Conservation (phyloP, 2,113 vertebrate species). For the Corythornis cristatus region DNA sequence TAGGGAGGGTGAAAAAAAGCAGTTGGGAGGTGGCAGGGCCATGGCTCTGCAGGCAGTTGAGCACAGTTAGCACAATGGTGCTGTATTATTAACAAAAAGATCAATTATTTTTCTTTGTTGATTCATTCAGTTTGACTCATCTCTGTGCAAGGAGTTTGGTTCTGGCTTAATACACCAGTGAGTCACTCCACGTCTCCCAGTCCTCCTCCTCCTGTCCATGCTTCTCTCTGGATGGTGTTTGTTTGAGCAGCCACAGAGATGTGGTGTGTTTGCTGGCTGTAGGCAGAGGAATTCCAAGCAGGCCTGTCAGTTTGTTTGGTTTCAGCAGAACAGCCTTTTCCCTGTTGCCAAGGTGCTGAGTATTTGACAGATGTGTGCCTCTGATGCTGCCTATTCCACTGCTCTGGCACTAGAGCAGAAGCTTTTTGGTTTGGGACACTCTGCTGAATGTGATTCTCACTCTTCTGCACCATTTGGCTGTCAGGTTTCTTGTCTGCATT, state of each 20-base stretch:
- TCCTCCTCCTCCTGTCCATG: not conserved
- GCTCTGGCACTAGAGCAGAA: not conserved
- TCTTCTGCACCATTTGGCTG: not conserved
- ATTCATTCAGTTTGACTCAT: conserved; percentile 42
- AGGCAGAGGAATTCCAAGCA: conserved; percentile 42
- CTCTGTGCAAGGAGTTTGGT: conserved; percentile 6
- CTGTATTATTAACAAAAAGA: conserved; percentile 26
- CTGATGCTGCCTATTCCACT: not conserved
- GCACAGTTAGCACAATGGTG: not conserved
- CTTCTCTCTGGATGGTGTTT: conserved; percentile 27
- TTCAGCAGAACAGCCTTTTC: not conserved
- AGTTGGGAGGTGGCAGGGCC: not conserved
- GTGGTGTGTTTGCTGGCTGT: not conserved
- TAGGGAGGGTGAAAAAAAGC: not conserved
- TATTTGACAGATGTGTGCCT: not conserved
- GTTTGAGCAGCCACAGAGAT: conserved; percentile 28
- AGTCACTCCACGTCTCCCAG: not conserved
- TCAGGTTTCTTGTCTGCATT: not conserved
- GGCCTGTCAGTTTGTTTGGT: not conserved
- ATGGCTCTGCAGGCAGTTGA: not conserved
- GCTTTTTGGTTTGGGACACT: not conserved
- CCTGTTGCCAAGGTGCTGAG: not conserved
- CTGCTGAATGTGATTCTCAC: not conserved
- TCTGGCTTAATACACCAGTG: not conserved
- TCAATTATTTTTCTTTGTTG: not conserved